Percentiles rank a stretch among this genome's conserved stretches.
These are phyloP conservation scores for Eupleurogrammus muticus DNA, from an alignment of 2,797 vertebrate genomes.

Conservation along the genomic window DNA sequence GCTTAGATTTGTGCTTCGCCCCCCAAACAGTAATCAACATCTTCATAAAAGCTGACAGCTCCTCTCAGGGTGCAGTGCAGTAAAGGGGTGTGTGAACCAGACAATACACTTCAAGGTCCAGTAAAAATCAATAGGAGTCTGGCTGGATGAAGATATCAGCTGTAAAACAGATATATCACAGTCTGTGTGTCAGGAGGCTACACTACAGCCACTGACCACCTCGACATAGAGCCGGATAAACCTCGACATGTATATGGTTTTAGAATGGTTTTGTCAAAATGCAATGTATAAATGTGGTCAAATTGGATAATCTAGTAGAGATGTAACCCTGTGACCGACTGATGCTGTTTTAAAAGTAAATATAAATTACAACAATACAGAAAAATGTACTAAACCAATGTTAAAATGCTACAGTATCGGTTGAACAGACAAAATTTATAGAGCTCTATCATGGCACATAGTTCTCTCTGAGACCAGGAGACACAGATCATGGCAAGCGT, in stretches of 20 bases:
- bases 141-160: constrained; percentile 42
- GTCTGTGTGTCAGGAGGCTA: constrained; percentile 12
- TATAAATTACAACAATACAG: not conserved
- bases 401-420: not conserved
- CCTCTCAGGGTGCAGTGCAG: not conserved
- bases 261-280: not conserved
- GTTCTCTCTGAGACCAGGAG: constrained; percentile 15
- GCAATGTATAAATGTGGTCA: not conserved
- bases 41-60: constrained; percentile 37
- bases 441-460: constrained; percentile 3
- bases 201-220: constrained; percentile 13
- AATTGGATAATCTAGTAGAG: not conserved
- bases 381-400: not conserved
- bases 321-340: not conserved
- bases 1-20: constrained; percentile 28
- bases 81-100: constrained; percentile 7
- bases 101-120: constrained; percentile 41
- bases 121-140: constrained; percentile 45
- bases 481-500: constrained; percentile 14
- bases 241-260: not conserved
- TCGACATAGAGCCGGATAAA: not conserved
- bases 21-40: constrained; percentile 24
- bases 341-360: not conserved
- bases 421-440: not conserved
- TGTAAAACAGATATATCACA: constrained; percentile 20